These are phyloP conservation scores for Syngnathus typhle DNA, from an alignment of 2,113 vertebrate genomes.

Conservation along the genomic window DNA sequence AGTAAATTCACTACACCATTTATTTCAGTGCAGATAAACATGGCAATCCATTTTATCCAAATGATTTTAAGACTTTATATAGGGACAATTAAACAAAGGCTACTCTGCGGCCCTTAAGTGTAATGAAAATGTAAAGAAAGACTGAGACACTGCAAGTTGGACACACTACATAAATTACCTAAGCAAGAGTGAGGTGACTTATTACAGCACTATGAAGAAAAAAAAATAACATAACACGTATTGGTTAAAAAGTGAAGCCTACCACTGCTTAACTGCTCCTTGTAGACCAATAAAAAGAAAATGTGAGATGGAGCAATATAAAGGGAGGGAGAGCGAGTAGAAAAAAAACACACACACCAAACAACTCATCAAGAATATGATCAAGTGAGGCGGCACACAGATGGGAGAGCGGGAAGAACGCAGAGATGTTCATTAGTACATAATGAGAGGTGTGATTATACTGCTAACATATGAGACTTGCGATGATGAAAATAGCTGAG, in stretches of 20 bases:
- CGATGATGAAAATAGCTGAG: conserved; percentile 46
- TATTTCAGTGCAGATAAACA: too few relatives aligned
- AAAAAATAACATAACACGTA: conserved; percentile 52
- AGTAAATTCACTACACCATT: too few relatives aligned
- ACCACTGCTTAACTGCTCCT: conserved; percentile 63
- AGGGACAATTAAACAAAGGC: not conserved
- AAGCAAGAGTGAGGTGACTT: conserved; percentile 49
- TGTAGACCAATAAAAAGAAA: conserved; percentile 70
- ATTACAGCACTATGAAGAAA: conserved; percentile 35
- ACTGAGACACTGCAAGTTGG: conserved; percentile 13
- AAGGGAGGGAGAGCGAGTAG: conserved; percentile 22
- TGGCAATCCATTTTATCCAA: not conserved
- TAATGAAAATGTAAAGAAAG: conserved; percentile 10
- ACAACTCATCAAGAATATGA: conserved; percentile 39
- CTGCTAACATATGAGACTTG: conserved; percentile 33
- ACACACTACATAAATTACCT: conserved; percentile 39
- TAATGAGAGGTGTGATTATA: conserved; percentile 54
- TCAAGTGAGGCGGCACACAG: conserved; percentile 11
- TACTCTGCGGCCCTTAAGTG: not conserved
- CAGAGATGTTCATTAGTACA: conserved; percentile 54
- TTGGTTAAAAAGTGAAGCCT: conserved; percentile 57
- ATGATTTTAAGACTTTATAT: not conserved
- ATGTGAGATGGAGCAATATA: conserved; percentile 61
- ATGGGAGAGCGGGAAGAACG: conserved; percentile 27
- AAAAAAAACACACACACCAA: conserved; percentile 13